Percentiles rank a stretch among this genome's conserved stretches.
Conservation (phyloP, 1,140 invertebrate species). For the Ips nitidus region DNA sequence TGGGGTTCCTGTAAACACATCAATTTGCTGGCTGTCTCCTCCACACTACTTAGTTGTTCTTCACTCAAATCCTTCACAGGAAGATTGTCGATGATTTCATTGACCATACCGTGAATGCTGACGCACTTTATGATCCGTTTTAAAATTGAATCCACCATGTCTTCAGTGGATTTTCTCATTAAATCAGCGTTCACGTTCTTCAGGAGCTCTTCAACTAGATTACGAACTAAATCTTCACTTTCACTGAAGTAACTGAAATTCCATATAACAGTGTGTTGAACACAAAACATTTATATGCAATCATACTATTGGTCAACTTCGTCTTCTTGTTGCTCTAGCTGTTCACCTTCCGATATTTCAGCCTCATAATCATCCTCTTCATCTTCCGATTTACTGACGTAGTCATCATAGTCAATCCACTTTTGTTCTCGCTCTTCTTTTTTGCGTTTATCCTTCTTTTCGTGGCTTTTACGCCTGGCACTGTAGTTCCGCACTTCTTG, state of each 20-base stretch:
- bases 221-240: conserved; percentile 39
- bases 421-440: conserved; percentile 9
- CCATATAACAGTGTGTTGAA: neutral
- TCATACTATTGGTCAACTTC: neutral
- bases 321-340: conserved; percentile 27
- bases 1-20: conserved; percentile 26
- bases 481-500: conserved; percentile 17
- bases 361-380: conserved; percentile 25
- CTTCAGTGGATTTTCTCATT: conserved; percentile 26
- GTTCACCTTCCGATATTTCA: conserved; percentile 5
- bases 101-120: conserved; percentile 37
- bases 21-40: conserved; percentile 32
- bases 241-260: conserved; percentile 37
- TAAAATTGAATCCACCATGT: conserved; percentile 35
- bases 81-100: conserved; percentile 38
- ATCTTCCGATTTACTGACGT: conserved; percentile 20
- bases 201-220: conserved; percentile 39
- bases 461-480: neutral
- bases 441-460: conserved; percentile 7
- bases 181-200: conserved; percentile 36
- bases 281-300: neutral
- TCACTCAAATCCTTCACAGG: conserved; percentile 38
- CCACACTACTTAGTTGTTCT: conserved; percentile 38
- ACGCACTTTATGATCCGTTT: conserved; percentile 31
- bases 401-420: conserved; percentile 35